These are phyloP conservation scores for Thera britannica DNA, from an alignment of 2,888 invertebrate species.

Conservation along the genomic window DNA sequence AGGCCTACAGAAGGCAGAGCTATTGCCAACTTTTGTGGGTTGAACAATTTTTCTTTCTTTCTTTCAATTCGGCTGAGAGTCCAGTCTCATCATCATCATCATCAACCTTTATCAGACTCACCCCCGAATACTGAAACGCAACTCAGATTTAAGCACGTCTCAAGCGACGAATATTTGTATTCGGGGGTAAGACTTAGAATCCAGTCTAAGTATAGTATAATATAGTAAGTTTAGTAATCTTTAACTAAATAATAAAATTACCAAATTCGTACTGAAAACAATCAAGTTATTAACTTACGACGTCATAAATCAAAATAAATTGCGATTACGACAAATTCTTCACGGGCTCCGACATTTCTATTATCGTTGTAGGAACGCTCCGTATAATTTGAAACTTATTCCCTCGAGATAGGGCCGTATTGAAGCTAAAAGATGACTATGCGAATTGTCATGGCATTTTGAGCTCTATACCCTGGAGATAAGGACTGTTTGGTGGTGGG, in stretches of 20 bases:
- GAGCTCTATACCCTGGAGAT: constrained; percentile 1
- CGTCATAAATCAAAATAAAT: constrained; percentile 38
- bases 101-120: too few relatives aligned
- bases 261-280: constrained; percentile 13
- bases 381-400: constrained; percentile 20
- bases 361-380: constrained; percentile 2
- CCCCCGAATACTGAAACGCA: too few relatives aligned
- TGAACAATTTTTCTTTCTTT: too few relatives aligned
- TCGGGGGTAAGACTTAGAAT: too few relatives aligned
- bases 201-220: too few relatives aligned
- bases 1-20: too few relatives aligned
- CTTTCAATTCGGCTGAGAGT: too few relatives aligned
- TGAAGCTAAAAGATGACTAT: background rate
- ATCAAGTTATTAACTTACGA: constrained; percentile 22
- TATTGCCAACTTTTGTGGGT: too few relatives aligned
- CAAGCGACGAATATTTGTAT: too few relatives aligned
- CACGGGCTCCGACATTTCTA: constrained; percentile 22
- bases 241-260: too few relatives aligned
- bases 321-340: constrained; percentile 35
- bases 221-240: background rate
- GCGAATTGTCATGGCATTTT: background rate
- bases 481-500: background rate
- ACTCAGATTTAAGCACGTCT: too few relatives aligned
- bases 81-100: too few relatives aligned
- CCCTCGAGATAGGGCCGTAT: constrained; percentile 15